Conservation (phyloP, 2,797 vertebrate genomes). For the Sciurus vulgaris region DNA sequence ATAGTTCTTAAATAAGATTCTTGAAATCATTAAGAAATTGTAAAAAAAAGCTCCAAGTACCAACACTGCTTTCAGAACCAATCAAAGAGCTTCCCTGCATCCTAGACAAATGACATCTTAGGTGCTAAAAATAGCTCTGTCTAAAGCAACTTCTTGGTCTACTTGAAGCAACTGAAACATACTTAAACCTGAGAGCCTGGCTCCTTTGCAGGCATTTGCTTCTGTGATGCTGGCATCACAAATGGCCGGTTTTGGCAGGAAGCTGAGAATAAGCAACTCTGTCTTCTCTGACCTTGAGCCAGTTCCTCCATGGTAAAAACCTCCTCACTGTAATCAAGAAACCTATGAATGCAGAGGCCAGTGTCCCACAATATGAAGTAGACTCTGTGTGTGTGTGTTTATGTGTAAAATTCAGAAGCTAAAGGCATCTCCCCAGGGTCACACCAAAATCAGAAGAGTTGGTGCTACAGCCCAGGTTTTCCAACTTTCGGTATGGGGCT, state of each 20-base stretch:
- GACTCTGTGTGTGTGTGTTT: neutral
- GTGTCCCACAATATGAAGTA: neutral
- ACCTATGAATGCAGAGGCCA: neutral
- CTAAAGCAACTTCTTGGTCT: constrained; percentile 65
- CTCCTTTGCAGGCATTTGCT: constrained; percentile 28
- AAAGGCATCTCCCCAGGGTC: constrained; percentile 41
- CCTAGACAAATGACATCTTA: constrained; percentile 62
- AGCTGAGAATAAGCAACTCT: neutral
- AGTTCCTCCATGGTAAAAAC: neutral
- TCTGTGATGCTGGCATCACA: neutral
- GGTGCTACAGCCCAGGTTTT: neutral
- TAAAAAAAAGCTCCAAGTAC: constrained; percentile 45
- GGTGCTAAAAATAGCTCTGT: constrained; percentile 73
- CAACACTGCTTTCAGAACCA: constrained; percentile 58
- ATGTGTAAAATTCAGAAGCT: neutral
- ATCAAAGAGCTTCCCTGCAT: constrained; percentile 43
- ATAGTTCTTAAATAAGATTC: constrained; percentile 46
- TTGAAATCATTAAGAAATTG: constrained; percentile 39
- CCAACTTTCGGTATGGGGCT: neutral
- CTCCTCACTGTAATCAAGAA: neutral
- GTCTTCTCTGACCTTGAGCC: constrained; percentile 32
- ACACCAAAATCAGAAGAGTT: constrained; percentile 34
- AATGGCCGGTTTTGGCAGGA: neutral
- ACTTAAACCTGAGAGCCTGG: constrained; percentile 39
- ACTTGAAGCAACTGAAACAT: constrained; percentile 58